Evolutionary conservation across 2,888 invertebrate species (phyloP).

Genomic region (Erynnis tages): DNA sequence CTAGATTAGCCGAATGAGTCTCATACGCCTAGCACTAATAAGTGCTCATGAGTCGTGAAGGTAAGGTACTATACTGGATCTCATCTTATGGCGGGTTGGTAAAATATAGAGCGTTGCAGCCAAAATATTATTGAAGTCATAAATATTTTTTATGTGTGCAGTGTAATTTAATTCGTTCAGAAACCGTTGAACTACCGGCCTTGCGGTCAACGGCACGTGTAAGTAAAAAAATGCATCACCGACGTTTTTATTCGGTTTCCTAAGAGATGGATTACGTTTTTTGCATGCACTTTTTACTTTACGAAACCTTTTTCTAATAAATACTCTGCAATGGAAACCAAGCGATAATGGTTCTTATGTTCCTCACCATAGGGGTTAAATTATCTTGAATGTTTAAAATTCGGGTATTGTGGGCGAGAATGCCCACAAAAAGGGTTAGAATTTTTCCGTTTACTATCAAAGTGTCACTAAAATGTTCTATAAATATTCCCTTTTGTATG

Average conservation of each 20-base stretch:
- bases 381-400: no score
- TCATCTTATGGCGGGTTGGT: no score
- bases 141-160: no score
- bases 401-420: neutral
- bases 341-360: neutral
- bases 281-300: slow-evolving; percentile 24
- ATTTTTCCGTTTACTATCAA: slow-evolving; percentile 22
- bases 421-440: slow-evolving; percentile 15
- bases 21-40: no score
- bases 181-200: slow-evolving; percentile 9
- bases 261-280: slow-evolving; percentile 29
- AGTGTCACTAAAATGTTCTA: slow-evolving; percentile 20
- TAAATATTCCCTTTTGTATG: slow-evolving; percentile 21
- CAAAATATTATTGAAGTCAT: no score
- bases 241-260: slow-evolving; percentile 31
- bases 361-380: no score
- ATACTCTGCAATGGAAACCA: neutral
- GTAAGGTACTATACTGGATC: no score
- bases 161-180: neutral
- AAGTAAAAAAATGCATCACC: slow-evolving; percentile 16
- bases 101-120: no score
- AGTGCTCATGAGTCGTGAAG: no score
- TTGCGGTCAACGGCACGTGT: slow-evolving; percentile 18
- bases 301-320: slow-evolving; percentile 21
- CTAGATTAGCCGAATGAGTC: no score